phyloP scores from a whole-genome alignment of 2,113 vertebrate species.

The Gadus macrocephalus region DNA sequence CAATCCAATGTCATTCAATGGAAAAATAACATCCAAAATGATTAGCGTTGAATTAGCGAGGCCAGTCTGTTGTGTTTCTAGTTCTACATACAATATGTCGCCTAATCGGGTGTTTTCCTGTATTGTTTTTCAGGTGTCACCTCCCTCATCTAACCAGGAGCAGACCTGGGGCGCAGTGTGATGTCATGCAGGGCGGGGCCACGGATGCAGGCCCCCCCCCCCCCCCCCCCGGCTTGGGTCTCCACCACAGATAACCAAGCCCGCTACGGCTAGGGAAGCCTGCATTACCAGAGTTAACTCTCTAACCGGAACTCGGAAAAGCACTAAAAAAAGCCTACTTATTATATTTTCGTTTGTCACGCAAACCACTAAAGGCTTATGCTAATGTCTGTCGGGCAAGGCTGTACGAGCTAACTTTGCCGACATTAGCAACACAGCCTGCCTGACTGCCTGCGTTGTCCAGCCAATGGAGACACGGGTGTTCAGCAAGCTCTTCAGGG shows the following conservation, averaged over 20 bases:
- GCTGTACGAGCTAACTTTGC: slow-evolving; percentile 33
- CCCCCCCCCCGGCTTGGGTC: slow-evolving; percentile 9
- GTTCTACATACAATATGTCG: not conserved
- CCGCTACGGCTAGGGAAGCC: not conserved
- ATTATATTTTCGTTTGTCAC: no score
- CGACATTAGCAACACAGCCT: slow-evolving; percentile 14
- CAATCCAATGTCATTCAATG: no score
- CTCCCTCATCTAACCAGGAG: slow-evolving; percentile 58
- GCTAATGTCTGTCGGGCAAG: slow-evolving; percentile 42
- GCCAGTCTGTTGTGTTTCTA: slow-evolving; percentile 10
- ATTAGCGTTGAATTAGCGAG: slow-evolving; percentile 1
- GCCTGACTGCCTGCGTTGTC: not conserved
- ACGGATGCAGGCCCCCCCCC: slow-evolving; percentile 22
- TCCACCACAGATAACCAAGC: slow-evolving; percentile 21
- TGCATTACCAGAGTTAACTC: not conserved
- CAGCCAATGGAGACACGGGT: slow-evolving; percentile 21
- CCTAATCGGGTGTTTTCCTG: not conserved
- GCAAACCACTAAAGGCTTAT: slow-evolving; percentile 1
- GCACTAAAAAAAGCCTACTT: not conserved
- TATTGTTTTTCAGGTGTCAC: slow-evolving; percentile 56
- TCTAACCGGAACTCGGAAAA: not conserved
- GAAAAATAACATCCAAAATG: slow-evolving; percentile 25
- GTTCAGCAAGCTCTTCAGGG: slow-evolving; percentile 6
- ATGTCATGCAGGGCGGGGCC: slow-evolving; percentile 10
- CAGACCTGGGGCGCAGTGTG: slow-evolving; percentile 21